Evolutionary conservation across 2,797 vertebrate species (phyloP), one percentile per base, ranked within the genome.

Genomic region (Sandelia bainsii): DNA sequence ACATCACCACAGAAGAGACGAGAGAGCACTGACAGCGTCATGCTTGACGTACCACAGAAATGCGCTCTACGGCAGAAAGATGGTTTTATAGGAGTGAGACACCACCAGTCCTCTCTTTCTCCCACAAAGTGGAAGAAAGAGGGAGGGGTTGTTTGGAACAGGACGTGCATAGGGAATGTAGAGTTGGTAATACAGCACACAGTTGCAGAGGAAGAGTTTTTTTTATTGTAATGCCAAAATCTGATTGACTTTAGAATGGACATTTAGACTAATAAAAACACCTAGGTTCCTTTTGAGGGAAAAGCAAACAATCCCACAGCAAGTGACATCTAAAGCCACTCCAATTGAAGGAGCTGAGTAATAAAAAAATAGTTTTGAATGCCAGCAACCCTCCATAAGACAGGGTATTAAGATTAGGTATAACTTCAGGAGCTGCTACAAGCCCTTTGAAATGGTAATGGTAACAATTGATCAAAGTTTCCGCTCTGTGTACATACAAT

Each of bases 1-100:
- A 90, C 83, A 7, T 87, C 86, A 89, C 84, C 87, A 91, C 89
- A 91, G 89, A 89, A 90, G 88, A 92, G 87, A 92, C 69, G 59
- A 80, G 69, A 84, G 74, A 81, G 83, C 89, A 59, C 72, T 7
- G 62, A 83, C 77, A 46, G 83, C 72, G 51, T 75, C 92, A 92
- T 92, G 88, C 89, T 77, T 67, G 29, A 78, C 60, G 62, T n/a
- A 66, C 86, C 84, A 85, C 84, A 84, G 71, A 84, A 60, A 83
- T 52, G 64, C 13, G 81, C 79, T 82, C 78, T 40, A 74, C 81
- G 61, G 86, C 86, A 88, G 90, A 90, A 92, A 91, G 92, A 93
- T 91, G 91, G 86, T 86, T 82, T 79, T 27, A 20, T 46, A 60
- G 67, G 58, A 39, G 44, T 13, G 76, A 66, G 65, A 77, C 83